phyloP scores from a whole-genome alignment of 2,888 invertebrate species.

The Thelaira solivaga region DNA sequence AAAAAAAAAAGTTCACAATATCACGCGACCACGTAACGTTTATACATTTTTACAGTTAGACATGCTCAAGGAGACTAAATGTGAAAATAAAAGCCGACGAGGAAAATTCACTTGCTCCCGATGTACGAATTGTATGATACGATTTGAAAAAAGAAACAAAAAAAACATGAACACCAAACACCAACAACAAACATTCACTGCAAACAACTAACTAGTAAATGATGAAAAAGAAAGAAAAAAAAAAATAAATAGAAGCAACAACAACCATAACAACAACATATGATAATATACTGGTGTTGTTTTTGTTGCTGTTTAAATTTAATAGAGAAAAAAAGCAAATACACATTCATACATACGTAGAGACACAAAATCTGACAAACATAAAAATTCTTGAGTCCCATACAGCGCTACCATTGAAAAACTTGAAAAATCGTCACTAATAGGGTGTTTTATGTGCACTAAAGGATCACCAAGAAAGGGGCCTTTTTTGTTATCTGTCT shows the following conservation, averaged over 20 bases:
- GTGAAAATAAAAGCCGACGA: constrained; percentile 51
- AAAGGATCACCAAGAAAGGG: no score
- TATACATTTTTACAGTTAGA: constrained; percentile 74
- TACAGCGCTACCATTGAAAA: no score
- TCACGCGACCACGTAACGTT: constrained; percentile 64
- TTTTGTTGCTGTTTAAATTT: constrained; percentile 31
- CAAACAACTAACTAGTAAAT: constrained; percentile 17
- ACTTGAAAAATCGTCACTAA: no score
- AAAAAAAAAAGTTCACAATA: constrained; percentile 57
- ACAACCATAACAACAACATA: constrained; percentile 40
- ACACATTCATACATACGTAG: neutral
- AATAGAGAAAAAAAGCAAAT: constrained; percentile 28
- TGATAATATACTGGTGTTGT: constrained; percentile 7
- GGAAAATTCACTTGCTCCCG: constrained; percentile 62
- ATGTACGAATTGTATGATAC: constrained; percentile 9
- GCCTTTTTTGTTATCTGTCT: no score
- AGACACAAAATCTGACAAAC: neutral
- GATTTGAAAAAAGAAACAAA: neutral
- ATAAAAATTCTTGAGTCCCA: neutral
- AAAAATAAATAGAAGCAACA: constrained; percentile 12
- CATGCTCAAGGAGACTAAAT: constrained; percentile 70
- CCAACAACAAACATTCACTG: constrained; percentile 16
- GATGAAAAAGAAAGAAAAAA: neutral
- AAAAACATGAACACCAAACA: constrained; percentile 65
- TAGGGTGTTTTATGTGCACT: no score